Percentiles rank a stretch among this genome's conserved stretches.
Conservation (phyloP, 35 echinoderm and acorn worm genomes). For the Antedon bifida region DNA sequence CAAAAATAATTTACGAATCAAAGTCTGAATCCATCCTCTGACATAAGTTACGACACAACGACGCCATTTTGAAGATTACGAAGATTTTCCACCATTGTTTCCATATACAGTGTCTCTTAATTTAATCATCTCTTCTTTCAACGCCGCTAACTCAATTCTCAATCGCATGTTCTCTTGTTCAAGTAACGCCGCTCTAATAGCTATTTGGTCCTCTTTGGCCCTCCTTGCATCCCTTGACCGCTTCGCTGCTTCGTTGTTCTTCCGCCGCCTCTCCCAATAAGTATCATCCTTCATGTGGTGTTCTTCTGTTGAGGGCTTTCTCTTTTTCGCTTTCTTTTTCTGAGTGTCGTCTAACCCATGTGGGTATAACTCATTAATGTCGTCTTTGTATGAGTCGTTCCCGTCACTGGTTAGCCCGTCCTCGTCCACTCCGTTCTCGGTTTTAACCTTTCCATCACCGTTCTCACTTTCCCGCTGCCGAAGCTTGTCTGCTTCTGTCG, state of each 20-base stretch:
- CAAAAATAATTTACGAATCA: too few species aligned
- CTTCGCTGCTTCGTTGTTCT: constrained; percentile 95
- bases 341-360: neutral
- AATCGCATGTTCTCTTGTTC: constrained; percentile 91
- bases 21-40: neutral
- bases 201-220: constrained; percentile 93
- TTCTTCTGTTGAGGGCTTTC: neutral
- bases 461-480: neutral
- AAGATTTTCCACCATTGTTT: neutral
- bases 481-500: constrained; percentile 4
- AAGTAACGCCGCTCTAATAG: constrained; percentile 78
- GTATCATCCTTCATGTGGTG: constrained; percentile 48
- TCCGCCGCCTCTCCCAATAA: constrained; percentile 89
- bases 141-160: constrained; percentile 62
- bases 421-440: neutral
- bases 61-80: neutral
- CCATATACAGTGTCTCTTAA: neutral
- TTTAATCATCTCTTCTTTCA: constrained; percentile 56
- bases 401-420: neutral
- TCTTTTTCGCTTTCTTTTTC: neutral
- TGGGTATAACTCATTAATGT: neutral
- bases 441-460: neutral
- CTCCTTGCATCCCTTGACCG: constrained; percentile 66
- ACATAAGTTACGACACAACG: neutral
- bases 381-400: neutral